A percentile compares a stretch with the other conserved stretches of the same genome.
Evolutionary conservation across 2,113 vertebrate genomes (phyloP).

Genomic region (Calypte anna): DNA sequence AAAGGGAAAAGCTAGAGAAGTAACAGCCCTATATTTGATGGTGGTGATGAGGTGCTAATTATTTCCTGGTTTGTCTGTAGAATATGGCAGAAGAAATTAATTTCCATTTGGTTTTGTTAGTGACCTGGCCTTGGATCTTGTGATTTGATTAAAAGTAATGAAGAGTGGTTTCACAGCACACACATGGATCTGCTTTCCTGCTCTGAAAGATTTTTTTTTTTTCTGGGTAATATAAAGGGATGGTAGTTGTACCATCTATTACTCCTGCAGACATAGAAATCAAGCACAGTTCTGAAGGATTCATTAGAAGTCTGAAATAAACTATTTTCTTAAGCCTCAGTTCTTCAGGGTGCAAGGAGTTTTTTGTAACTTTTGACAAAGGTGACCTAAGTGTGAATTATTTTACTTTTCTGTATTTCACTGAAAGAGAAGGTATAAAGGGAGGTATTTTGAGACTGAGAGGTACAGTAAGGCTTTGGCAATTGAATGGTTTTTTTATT

Average conservation of each 20-base stretch:
- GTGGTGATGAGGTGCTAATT: not conserved
- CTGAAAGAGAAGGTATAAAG: not conserved
- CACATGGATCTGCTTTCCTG: rapidly evolving
- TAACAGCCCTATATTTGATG: not conserved
- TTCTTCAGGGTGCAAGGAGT: not conserved
- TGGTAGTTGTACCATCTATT: not conserved
- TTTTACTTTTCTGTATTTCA: not conserved
- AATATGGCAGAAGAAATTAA: not conserved
- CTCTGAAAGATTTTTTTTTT: not conserved
- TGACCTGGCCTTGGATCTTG: not conserved
- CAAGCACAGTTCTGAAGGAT: not conserved
- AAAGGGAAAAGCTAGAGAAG: not conserved
- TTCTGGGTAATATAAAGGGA: not conserved
- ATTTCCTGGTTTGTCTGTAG: not conserved
- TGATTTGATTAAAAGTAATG: not conserved
- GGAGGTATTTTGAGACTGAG: not conserved
- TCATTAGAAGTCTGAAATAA: not conserved
- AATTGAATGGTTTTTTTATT: not conserved
- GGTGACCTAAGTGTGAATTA: not conserved
- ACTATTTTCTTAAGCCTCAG: not conserved
- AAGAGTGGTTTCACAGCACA: not conserved
- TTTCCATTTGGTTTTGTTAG: not conserved
- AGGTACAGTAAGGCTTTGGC: not conserved
- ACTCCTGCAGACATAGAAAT: rapidly evolving
- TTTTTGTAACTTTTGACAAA: not conserved